A percentile compares a stretch with the other conserved stretches of the same genome.
Conservation (phyloP, 1,140 invertebrate species). For the Sycophaga agraensis region DNA sequence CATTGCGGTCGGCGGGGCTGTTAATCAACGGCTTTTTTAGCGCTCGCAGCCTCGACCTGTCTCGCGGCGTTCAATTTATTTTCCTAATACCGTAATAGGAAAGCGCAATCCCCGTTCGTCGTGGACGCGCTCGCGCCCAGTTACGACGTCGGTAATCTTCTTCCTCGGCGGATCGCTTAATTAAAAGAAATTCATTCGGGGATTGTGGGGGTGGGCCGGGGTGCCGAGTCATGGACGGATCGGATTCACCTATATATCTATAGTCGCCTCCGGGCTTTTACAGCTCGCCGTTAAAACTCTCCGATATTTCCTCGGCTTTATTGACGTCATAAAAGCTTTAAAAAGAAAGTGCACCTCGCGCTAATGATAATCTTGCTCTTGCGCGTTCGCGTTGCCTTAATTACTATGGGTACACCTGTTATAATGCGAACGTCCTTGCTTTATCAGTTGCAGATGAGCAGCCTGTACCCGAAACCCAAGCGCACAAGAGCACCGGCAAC, state of each 20-base stretch:
- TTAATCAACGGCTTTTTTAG: slow-evolving; percentile 31
- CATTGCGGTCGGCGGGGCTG: slow-evolving; percentile 23
- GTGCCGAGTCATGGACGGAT: slow-evolving; percentile 34
- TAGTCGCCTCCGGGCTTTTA: slow-evolving; percentile 6
- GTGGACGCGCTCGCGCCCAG: slow-evolving; percentile 33
- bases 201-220: slow-evolving; percentile 30
- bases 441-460: slow-evolving; percentile 22
- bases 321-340: not conserved
- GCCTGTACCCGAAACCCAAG: not conserved
- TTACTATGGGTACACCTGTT: not conserved
- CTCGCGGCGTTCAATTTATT: slow-evolving; percentile 28
- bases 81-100: slow-evolving; percentile 28
- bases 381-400: not conserved
- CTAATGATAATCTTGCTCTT: not conserved
- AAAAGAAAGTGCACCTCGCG: not conserved
- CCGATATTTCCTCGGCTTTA: not conserved
- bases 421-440: too few relatives aligned
- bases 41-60: too few relatives aligned
- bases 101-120: slow-evolving; percentile 36
- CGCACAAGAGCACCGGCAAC: not conserved
- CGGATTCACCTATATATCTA: slow-evolving; percentile 33
- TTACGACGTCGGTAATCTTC: slow-evolving; percentile 42
- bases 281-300: slow-evolving; percentile 4
- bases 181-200: slow-evolving; percentile 48
- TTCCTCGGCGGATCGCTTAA: slow-evolving; percentile 40